Evolutionary conservation across 2,888 invertebrate genomes (phyloP).

Genomic region (Phymatocera aterrima): DNA sequence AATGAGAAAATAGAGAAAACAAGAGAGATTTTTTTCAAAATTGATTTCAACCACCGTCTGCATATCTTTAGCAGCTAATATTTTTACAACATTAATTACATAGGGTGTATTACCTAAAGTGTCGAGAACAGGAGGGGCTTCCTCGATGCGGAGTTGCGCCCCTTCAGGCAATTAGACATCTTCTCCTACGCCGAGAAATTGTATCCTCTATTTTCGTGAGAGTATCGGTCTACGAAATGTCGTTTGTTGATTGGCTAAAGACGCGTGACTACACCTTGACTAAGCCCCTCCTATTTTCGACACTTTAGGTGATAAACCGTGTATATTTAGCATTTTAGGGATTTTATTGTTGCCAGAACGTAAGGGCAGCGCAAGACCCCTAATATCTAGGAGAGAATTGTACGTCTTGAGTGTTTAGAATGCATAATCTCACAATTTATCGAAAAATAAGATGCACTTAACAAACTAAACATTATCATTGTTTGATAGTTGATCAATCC

Average conservation of each 20-base stretch:
- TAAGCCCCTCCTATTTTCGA: too few relatives aligned
- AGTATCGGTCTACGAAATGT: too few relatives aligned
- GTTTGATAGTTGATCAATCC: constrained; percentile 40
- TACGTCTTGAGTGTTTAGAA: constrained; percentile 41
- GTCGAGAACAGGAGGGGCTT: too few relatives aligned
- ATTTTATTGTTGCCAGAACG: constrained; percentile 25
- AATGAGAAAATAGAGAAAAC: neutral
- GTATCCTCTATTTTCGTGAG: too few relatives aligned
- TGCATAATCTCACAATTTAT: constrained; percentile 42
- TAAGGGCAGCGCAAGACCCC: constrained; percentile 10
- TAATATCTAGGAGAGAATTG: constrained; percentile 28
- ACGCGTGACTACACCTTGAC: too few relatives aligned
- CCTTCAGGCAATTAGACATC: too few relatives aligned
- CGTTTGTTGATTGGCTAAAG: too few relatives aligned
- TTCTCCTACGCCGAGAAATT: too few relatives aligned
- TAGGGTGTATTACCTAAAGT: too few relatives aligned
- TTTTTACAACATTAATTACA: constrained; percentile 24
- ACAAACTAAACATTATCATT: constrained; percentile 39
- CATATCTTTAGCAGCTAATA: constrained; percentile 20
- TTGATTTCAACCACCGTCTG: neutral
- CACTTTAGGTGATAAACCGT: too few relatives aligned
- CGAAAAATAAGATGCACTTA: constrained; percentile 37
- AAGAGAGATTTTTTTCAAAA: neutral
- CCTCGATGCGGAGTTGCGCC: too few relatives aligned
- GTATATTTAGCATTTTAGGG: constrained; percentile 19